Evolutionary conservation across 2,888 invertebrate species (phyloP).

Genomic region (Lamellibrachia columna): DNA sequence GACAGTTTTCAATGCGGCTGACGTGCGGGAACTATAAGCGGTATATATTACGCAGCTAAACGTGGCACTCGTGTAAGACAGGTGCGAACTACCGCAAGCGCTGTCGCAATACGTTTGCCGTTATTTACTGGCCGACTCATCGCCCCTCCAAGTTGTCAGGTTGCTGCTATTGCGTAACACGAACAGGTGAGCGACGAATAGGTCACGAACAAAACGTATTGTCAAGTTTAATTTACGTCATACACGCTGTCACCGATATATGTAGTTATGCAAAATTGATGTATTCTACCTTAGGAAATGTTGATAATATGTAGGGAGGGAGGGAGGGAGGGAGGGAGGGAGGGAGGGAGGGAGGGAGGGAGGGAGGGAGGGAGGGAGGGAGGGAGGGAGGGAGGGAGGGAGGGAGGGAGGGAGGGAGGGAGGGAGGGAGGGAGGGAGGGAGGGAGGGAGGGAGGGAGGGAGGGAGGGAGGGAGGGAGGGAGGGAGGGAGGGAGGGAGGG

Average conservation of each 20-base stretch:
- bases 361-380: too few species aligned
- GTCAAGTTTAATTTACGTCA: neutral
- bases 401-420: neutral
- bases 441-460: neutral
- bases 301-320: neutral
- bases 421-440: neutral
- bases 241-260: neutral
- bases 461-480: too few species aligned
- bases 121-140: neutral
- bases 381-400: too few species aligned
- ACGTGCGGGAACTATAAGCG: neutral
- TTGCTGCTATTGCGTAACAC: neutral
- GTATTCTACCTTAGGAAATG: neutral
- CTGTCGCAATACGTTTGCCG: neutral
- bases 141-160: neutral
- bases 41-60: neutral
- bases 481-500: too few species aligned
- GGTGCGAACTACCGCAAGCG: neutral
- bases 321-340: too few species aligned
- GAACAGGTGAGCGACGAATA: neutral
- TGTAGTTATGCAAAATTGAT: neutral
- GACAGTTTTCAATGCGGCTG: neutral
- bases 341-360: too few species aligned
- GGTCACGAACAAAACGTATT: neutral
- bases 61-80: neutral